phyloP scores from a whole-genome alignment of 2,888 invertebrate genomes.

The Lasioglossum lativentre region DNA sequence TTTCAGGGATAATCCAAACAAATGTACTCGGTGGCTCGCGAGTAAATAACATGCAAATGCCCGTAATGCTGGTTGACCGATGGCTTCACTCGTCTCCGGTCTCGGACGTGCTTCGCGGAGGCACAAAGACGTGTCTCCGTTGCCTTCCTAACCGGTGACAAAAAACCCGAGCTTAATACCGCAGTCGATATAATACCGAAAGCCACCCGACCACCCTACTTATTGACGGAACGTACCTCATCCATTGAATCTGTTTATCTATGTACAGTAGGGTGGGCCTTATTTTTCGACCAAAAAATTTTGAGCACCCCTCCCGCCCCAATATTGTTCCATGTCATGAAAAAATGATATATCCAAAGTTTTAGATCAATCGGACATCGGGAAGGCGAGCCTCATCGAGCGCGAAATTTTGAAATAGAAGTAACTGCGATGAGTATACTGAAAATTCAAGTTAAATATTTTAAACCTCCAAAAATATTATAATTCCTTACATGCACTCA shows the following conservation, averaged over 20 bases:
- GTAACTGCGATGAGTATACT: no score
- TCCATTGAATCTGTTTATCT: not conserved
- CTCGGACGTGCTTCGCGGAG: constrained; percentile 78
- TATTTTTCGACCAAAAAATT: no score
- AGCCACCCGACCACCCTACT: not conserved
- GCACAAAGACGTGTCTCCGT: constrained; percentile 41
- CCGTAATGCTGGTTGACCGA: constrained; percentile 85
- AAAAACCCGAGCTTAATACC: not conserved
- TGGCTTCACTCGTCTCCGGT: constrained; percentile 81
- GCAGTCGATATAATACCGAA: not conserved
- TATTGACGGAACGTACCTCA: not conserved
- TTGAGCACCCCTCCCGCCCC: no score
- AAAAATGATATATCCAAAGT: no score
- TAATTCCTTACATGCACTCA: no score
- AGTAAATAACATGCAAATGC: constrained; percentile 85
- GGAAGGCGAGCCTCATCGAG: no score
- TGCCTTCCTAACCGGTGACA: not conserved
- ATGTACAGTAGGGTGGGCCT: no score
- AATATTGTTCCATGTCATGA: no score
- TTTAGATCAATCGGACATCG: no score
- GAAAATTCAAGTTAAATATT: no score
- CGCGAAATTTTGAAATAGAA: no score
- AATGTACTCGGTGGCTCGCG: constrained; percentile 84
- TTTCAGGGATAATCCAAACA: constrained; percentile 85
- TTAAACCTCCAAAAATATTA: no score